These are phyloP conservation scores for Microplitis demolitor DNA, from an alignment of 1,140 invertebrate genomes.

Conservation along the genomic window DNA sequence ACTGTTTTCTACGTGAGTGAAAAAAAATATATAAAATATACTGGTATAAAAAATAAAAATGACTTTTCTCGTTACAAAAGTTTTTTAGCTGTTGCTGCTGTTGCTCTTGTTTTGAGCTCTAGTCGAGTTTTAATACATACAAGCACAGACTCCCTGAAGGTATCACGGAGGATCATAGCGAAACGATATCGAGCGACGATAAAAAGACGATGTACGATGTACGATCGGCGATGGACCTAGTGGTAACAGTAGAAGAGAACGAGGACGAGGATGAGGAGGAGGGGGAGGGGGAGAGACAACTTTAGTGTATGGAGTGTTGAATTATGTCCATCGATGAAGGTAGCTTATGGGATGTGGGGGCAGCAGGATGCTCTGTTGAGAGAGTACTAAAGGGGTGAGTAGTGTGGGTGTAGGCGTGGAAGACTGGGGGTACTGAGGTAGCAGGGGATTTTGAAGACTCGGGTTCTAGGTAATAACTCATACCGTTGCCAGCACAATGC, in stretches of 20 bases:
- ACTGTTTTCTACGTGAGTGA: no score
- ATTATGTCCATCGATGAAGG: conserved; percentile 46
- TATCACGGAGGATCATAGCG: conserved; percentile 33
- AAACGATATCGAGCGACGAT: conserved; percentile 44
- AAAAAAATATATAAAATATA: no score
- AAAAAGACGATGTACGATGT: conserved; percentile 41
- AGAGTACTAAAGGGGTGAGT: neutral
- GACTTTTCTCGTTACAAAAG: no score
- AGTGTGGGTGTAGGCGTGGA: conserved; percentile 33
- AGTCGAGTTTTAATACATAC: neutral
- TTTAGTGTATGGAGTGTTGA: conserved; percentile 44
- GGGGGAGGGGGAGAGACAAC: no score
- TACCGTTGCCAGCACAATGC: conserved; percentile 54
- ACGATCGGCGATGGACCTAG: conserved; percentile 37
- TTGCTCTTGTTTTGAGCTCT: neutral
- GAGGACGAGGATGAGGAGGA: no score
- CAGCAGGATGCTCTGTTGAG: no score
- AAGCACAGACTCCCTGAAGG: conserved; percentile 13
- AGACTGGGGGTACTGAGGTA: conserved; percentile 12
- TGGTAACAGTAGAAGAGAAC: no score
- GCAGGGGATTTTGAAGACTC: conserved; percentile 43
- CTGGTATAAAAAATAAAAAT: no score
- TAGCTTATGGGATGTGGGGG: conserved; percentile 22
- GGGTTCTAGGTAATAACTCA: conserved; percentile 55
- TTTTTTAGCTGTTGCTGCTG: neutral